These are phyloP conservation scores for Scophthalmus maximus DNA, from an alignment of 2,113 vertebrate genomes.

Conservation along the genomic window DNA sequence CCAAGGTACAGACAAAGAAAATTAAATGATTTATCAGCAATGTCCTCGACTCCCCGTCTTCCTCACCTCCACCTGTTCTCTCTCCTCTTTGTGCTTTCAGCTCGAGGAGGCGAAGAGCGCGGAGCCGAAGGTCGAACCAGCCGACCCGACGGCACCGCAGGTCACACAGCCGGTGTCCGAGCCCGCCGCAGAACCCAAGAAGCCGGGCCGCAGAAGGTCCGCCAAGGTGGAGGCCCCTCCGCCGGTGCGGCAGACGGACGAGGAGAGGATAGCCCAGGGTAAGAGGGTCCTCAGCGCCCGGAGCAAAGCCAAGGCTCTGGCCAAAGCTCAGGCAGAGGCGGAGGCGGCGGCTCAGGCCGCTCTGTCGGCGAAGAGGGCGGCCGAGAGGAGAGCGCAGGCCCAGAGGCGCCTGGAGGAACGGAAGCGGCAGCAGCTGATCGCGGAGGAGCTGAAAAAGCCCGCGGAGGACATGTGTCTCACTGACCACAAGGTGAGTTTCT, in stretches of 20 bases:
- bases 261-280: constrained; percentile 72
- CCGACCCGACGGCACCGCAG: constrained; percentile 37
- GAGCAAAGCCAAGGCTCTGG: constrained; percentile 86
- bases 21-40: background rate
- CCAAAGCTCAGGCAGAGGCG: constrained; percentile 86
- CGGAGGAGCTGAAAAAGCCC: constrained; percentile 96
- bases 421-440: constrained; percentile 91
- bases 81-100: constrained; percentile 55
- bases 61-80: background rate
- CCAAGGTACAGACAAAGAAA: constrained; percentile 81
- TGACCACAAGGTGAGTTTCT: constrained; percentile 89
- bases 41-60: background rate
- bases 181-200: constrained; percentile 67
- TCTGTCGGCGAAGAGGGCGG: constrained; percentile 80
- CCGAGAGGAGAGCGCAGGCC: constrained; percentile 83
- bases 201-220: constrained; percentile 77
- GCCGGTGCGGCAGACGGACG: constrained; percentile 58
- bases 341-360: constrained; percentile 81
- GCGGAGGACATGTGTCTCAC: constrained; percentile 95
- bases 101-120: constrained; percentile 73
- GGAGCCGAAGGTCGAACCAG: constrained; percentile 48
- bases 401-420: constrained; percentile 91
- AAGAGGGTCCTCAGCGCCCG: constrained; percentile 80
- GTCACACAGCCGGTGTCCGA: constrained; percentile 22
- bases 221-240: constrained; percentile 52